These are phyloP conservation scores for Aphelocoma californica DNA, from an alignment of 2,797 vertebrate species.

Conservation along the genomic window DNA sequence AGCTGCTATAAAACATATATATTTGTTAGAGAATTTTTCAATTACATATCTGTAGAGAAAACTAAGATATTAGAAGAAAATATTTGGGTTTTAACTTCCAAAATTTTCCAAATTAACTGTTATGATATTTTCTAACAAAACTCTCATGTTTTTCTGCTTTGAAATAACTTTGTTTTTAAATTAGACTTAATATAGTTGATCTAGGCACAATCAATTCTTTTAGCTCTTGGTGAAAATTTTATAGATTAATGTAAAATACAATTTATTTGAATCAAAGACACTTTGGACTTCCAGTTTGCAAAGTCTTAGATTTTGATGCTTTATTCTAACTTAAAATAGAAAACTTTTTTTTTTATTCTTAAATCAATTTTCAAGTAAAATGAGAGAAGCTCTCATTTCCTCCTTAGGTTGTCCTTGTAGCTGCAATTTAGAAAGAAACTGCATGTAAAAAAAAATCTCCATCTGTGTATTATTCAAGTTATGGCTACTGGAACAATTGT, in stretches of 20 bases:
- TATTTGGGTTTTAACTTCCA: not conserved
- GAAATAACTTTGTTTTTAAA: not conserved
- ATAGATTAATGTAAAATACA: not conserved
- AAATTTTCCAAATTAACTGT: not conserved
- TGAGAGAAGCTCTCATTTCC: not conserved
- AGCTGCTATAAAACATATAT: not conserved
- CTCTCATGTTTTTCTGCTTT: not conserved
- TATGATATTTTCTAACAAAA: not conserved
- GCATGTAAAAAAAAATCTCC: not conserved
- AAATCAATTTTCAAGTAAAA: not conserved
- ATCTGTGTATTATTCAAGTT: not conserved
- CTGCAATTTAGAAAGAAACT: not conserved
- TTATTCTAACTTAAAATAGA: not conserved
- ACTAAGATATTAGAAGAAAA: not conserved
- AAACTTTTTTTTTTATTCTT: not conserved
- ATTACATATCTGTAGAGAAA: not conserved
- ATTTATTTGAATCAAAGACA: not conserved
- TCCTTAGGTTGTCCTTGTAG: not conserved
- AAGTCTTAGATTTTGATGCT: not conserved
- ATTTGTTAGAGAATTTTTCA: not conserved
- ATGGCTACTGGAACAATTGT: not conserved
- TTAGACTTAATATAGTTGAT: not conserved
- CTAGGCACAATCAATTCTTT: not conserved
- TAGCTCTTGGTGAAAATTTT: not conserved
- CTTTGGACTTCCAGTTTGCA: not conserved